Percentiles rank a stretch among this genome's conserved stretches.
These are phyloP conservation scores for Selene dorsalis DNA, from an alignment of 2,797 vertebrate species.

Conservation along the genomic window DNA sequence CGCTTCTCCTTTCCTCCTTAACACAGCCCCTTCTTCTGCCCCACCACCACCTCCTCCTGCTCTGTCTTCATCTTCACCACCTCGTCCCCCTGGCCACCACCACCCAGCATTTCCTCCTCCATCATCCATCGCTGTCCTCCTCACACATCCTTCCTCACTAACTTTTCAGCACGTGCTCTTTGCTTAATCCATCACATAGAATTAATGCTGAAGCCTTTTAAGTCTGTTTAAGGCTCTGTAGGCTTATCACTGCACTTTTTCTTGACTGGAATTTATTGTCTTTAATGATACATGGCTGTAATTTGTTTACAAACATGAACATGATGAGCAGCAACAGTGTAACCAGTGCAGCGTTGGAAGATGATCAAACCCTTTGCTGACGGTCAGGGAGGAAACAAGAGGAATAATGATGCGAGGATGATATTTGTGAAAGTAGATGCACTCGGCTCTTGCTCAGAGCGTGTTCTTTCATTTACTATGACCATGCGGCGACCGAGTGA, in stretches of 20 bases:
- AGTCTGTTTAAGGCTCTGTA: slow-evolving; percentile 9
- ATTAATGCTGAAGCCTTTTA: slow-evolving; percentile 13
- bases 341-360: slow-evolving; percentile 39
- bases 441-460: slow-evolving; percentile 69
- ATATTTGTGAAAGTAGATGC: slow-evolving; percentile 79
- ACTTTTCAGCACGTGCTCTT: slow-evolving; percentile 17
- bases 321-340: slow-evolving; percentile 39
- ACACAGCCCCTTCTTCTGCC: slow-evolving; percentile 9
- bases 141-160: slow-evolving; percentile 37
- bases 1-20: slow-evolving; percentile 15
- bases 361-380: slow-evolving; percentile 55
- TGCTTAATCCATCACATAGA: slow-evolving; percentile 42
- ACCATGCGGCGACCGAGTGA: slow-evolving; percentile 65
- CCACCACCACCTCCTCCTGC: slow-evolving; percentile 18
- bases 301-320: slow-evolving; percentile 12
- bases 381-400: slow-evolving; percentile 34
- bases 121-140: slow-evolving; percentile 38
- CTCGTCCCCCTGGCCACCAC: background rate
- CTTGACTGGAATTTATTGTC: slow-evolving; percentile 48
- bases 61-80: background rate
- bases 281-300: slow-evolving; percentile 22
- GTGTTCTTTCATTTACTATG: slow-evolving; percentile 84
- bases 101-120: slow-evolving; percentile 16
- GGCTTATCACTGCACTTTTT: slow-evolving; percentile 9
- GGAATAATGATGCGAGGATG: slow-evolving; percentile 69